Evolutionary conservation across 2,888 invertebrate species (phyloP).

Genomic region (Lasioglossum morio): DNA sequence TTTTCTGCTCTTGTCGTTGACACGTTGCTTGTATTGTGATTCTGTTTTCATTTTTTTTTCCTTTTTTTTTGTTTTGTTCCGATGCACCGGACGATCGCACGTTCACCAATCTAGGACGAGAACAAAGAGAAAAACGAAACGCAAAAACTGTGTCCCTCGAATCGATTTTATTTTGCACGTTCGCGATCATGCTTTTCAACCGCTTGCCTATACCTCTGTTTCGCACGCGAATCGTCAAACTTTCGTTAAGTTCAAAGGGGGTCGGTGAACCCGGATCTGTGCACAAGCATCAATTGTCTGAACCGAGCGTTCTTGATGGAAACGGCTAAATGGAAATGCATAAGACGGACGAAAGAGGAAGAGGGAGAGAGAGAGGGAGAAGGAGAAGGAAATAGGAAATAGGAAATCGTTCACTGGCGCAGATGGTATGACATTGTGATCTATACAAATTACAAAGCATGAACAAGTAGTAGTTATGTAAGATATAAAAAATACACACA

Average conservation of each 20-base stretch:
- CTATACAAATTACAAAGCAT: conserved; percentile 82
- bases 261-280: conserved; percentile 55
- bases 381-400: conserved; percentile 8
- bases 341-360: conserved; percentile 34
- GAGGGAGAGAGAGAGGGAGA: conserved; percentile 12
- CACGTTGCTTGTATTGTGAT: conserved; percentile 11
- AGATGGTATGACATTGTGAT: conserved; percentile 83
- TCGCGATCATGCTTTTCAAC: conserved; percentile 13
- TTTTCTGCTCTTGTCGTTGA: conserved; percentile 15
- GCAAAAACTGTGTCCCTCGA: not conserved
- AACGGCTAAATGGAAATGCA: conserved; percentile 75
- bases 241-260: conserved; percentile 56
- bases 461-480: conserved; percentile 82
- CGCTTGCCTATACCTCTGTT: not conserved
- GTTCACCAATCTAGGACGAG: not conserved
- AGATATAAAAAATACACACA: conserved; percentile 69
- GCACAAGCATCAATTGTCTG: conserved; percentile 62
- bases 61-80: conserved; percentile 23
- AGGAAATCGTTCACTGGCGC: conserved; percentile 78
- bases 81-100: conserved; percentile 26
- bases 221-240: conserved; percentile 29
- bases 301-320: conserved; percentile 58
- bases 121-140: not conserved
- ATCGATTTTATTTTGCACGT: conserved; percentile 26
- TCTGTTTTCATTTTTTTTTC: not conserved